A percentile compares a stretch with the other conserved stretches of the same genome.
phyloP scores from a whole-genome alignment of 2,113 vertebrate genomes.

The Perca schrenkii region DNA sequence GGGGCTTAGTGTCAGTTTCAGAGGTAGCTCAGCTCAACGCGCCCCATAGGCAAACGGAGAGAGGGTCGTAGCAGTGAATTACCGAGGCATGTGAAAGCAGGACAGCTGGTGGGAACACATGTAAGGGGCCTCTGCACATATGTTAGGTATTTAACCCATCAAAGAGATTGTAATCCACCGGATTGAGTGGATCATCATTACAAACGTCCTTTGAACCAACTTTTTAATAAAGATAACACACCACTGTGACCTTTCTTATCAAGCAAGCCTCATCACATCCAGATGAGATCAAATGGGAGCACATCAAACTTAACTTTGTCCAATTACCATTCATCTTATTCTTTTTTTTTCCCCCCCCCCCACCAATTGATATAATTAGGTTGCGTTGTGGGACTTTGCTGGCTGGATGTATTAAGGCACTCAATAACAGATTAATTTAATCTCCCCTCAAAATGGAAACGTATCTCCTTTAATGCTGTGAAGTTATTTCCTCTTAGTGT shows the following conservation, averaged over 20 bases:
- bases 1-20: constrained; percentile 23
- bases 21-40: not conserved
- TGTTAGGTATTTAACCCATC: constrained; percentile 72
- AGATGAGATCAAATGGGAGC: constrained; percentile 42
- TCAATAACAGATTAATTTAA: constrained; percentile 77
- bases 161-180: constrained; percentile 67
- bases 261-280: constrained; percentile 32
- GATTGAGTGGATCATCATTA: constrained; percentile 68
- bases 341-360: not conserved
- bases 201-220: constrained; percentile 67
- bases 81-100: constrained; percentile 36
- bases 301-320: constrained; percentile 53
- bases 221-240: constrained; percentile 66
- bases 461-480: constrained; percentile 64
- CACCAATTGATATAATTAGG: constrained; percentile 68
- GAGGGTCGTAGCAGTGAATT: constrained; percentile 29
- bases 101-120: constrained; percentile 64
- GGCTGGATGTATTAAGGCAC: constrained; percentile 62
- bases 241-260: constrained; percentile 53
- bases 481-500: constrained; percentile 65
- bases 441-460: constrained; percentile 68
- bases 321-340: constrained; percentile 54
- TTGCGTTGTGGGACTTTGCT: constrained; percentile 58
- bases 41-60: constrained; percentile 12
- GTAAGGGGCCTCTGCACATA: constrained; percentile 57